Percentiles rank a stretch among this genome's conserved stretches.
phyloP scores from a whole-genome alignment of 2,888 invertebrate genomes.

The Leptinotarsa haldemani region DNA sequence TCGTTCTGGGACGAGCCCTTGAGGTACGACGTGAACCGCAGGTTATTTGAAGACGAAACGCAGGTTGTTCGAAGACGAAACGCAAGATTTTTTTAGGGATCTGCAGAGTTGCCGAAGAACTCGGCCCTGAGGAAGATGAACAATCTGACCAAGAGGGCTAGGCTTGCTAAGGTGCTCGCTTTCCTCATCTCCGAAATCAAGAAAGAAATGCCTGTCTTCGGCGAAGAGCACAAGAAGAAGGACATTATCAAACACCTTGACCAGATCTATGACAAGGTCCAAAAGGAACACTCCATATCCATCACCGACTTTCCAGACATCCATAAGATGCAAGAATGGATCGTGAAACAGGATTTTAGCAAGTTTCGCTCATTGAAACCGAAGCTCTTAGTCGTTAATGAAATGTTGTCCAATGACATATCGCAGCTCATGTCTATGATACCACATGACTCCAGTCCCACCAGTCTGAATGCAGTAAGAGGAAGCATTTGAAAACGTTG shows the following conservation, averaged over 20 bases:
- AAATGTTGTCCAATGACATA: constrained; percentile 95
- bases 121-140: constrained; percentile 96
- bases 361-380: constrained; percentile 94
- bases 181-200: constrained; percentile 94
- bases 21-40: constrained; percentile 85
- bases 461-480: constrained; percentile 55
- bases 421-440: constrained; percentile 96
- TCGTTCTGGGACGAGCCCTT: constrained; percentile 99
- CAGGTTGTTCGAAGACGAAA: constrained; percentile 95
- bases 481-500: constrained; percentile 95
- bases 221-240: constrained; percentile 96
- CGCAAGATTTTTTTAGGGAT: constrained; percentile 93
- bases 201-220: constrained; percentile 96
- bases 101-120: constrained; percentile 95
- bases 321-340: constrained; percentile 89
- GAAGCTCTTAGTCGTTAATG: constrained; percentile 88
- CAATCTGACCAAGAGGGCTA: constrained; percentile 96
- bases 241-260: constrained; percentile 94
- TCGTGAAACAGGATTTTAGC: constrained; percentile 90
- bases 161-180: constrained; percentile 97
- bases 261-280: constrained; percentile 87
- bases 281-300: constrained; percentile 93
- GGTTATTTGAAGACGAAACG: no score
- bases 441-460: constrained; percentile 68
- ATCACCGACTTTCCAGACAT: constrained; percentile 98